phyloP scores from a whole-genome alignment of 2,797 vertebrate species.

The Melopsittacus undulatus region DNA sequence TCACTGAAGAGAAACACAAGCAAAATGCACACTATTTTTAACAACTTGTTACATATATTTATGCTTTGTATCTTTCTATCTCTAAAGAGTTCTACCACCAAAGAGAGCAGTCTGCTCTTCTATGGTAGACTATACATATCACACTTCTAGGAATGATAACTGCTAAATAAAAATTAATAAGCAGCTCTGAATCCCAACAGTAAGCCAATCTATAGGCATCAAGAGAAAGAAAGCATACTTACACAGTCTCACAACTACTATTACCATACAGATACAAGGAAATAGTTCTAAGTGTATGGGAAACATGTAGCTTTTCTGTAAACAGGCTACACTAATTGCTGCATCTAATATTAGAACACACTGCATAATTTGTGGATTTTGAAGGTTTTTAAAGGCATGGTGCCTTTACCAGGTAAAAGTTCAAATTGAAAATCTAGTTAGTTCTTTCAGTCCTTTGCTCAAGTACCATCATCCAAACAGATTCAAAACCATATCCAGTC shows the following conservation, averaged over 20 bases:
- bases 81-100: neutral
- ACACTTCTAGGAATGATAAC: neutral
- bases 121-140: neutral
- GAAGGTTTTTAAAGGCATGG: neutral
- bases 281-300: neutral
- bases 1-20: neutral
- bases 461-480: neutral
- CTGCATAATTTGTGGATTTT: neutral
- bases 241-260: neutral
- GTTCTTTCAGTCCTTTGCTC: neutral
- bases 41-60: neutral
- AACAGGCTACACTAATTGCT: neutral
- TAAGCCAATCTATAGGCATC: neutral
- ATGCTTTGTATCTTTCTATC: neutral
- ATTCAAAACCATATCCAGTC: neutral
- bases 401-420: neutral
- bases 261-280: neutral
- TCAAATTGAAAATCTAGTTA: neutral
- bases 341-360: neutral
- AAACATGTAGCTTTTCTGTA: neutral
- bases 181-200: neutral
- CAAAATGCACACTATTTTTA: neutral
- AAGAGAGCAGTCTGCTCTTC: neutral
- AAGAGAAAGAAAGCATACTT: neutral
- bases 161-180: neutral